Conservation (phyloP, 2,888 invertebrate genomes). For the Cerastis rubricosa region DNA sequence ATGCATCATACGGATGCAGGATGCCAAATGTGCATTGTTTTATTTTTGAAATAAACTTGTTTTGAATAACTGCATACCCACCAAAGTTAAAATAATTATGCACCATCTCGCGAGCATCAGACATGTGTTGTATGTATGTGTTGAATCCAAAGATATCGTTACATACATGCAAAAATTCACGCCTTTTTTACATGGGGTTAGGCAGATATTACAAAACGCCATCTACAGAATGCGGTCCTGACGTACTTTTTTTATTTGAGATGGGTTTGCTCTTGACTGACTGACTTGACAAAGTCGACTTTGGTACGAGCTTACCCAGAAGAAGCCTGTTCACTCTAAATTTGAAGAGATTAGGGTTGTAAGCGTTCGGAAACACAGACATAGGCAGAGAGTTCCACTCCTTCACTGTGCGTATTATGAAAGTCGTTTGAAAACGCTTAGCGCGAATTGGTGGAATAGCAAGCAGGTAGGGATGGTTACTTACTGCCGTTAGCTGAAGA, state of each 20-base stretch:
- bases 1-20: conserved; percentile 22
- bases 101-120: background rate
- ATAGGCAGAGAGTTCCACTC: background rate
- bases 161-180: background rate
- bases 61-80: conserved; percentile 1
- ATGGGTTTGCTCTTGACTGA: too few species aligned
- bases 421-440: too few species aligned
- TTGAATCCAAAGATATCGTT: background rate
- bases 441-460: too few species aligned
- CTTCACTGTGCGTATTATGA: too few species aligned
- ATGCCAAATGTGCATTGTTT: conserved; percentile 43
- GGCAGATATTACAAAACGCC: background rate
- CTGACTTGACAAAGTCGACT: too few species aligned
- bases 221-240: background rate
- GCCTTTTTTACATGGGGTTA: background rate
- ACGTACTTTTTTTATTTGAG: background rate
- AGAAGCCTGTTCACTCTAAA: too few species aligned
- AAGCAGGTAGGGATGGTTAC: too few species aligned
- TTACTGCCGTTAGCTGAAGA: too few species aligned
- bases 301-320: too few species aligned
- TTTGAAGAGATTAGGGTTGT: too few species aligned
- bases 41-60: conserved; percentile 28
- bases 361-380: too few species aligned
- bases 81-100: conserved; percentile 21
- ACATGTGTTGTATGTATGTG: background rate